A percentile compares a stretch with the other conserved stretches of the same genome.
Conservation (phyloP, 2,113 vertebrate species). For the Nothoprocta perdicaria region DNA sequence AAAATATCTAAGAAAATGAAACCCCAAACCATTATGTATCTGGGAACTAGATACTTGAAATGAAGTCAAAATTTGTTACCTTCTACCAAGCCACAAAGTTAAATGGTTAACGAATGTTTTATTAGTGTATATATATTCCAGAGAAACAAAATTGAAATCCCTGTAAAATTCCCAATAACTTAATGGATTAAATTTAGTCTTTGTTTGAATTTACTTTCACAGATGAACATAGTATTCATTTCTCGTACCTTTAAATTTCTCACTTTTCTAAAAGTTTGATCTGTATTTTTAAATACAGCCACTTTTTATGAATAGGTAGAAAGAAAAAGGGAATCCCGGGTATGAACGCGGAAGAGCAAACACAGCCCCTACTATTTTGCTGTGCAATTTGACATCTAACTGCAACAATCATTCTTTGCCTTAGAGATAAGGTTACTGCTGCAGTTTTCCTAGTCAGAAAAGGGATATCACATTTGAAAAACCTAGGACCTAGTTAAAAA, state of each 20-base stretch:
- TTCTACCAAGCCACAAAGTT: not conserved
- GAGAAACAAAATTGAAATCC: not conserved
- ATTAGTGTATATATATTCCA: not conserved
- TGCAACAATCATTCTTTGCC: not conserved
- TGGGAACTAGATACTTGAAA: not conserved
- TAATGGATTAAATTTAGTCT: not conserved
- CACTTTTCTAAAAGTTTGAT: not conserved
- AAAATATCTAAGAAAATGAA: not conserved
- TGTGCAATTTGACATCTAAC: not conserved
- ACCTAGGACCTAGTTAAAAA: conserved; percentile 37
- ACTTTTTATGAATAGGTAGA: not conserved
- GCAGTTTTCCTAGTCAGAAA: not conserved
- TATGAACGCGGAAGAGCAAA: not conserved
- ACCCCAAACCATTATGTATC: not conserved
- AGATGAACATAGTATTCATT: not conserved
- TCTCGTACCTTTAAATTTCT: not conserved
- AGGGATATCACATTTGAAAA: conserved; percentile 7
- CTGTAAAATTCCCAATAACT: not conserved
- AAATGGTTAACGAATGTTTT: not conserved
- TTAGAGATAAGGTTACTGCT: not conserved
- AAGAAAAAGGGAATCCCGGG: not conserved
- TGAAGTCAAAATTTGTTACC: too few species aligned
- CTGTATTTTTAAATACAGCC: not conserved
- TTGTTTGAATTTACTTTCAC: not conserved
- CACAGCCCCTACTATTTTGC: not conserved